These are phyloP conservation scores for Lophotriccus pileatus DNA, from an alignment of 2,797 vertebrate genomes.

Conservation along the genomic window DNA sequence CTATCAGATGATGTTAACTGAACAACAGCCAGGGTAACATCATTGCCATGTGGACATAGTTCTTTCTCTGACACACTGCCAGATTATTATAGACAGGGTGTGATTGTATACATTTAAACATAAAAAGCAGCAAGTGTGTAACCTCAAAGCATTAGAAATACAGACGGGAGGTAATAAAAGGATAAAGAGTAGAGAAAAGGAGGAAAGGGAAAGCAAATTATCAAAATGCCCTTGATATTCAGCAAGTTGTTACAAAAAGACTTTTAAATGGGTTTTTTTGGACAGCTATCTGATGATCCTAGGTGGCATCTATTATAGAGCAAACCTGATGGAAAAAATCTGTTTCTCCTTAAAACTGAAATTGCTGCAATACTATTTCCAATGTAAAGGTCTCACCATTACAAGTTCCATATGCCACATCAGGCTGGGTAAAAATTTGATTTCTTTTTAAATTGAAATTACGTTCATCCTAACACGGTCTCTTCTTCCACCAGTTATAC, in stretches of 20 bases:
- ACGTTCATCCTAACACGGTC: not conserved
- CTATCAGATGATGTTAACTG: not conserved
- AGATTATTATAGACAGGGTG: not conserved
- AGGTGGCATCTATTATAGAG: not conserved
- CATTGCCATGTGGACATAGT: not conserved
- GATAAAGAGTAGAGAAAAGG: not conserved
- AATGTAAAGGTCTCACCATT: not conserved
- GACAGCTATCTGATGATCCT: not conserved
- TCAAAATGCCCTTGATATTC: not conserved
- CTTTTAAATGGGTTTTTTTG: not conserved
- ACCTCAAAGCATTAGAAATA: not conserved
- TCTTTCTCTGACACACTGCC: not conserved
- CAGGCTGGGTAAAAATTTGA: not conserved
- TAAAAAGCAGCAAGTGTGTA: not conserved
- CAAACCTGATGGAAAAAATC: not conserved
- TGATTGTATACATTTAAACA: not conserved
- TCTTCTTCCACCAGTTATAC: conserved; percentile 63
- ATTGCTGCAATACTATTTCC: not conserved
- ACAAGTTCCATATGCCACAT: not conserved
- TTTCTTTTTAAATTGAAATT: not conserved
- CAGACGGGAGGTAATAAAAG: not conserved
- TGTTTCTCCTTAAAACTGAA: not conserved
- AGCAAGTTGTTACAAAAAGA: not conserved
- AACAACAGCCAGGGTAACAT: not conserved
- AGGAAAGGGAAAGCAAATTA: not conserved